Evolutionary conservation across 2,888 invertebrate species (phyloP).

Genomic region (Mamestra brassicae): DNA sequence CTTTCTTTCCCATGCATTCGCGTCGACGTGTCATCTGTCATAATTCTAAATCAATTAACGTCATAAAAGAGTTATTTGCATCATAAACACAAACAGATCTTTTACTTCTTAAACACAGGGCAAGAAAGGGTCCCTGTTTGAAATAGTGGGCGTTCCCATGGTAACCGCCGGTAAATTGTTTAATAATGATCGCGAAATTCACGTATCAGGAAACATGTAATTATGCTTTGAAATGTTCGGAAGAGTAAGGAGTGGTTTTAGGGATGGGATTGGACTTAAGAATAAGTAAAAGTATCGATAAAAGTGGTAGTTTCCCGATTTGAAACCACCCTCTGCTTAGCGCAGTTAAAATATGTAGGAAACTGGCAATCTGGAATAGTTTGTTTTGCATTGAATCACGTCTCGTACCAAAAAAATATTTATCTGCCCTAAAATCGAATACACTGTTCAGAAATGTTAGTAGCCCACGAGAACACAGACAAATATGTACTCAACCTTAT

Average conservation of each 20-base stretch:
- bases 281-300: constrained; percentile 34
- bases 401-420: neutral
- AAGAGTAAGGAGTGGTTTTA: constrained; percentile 59
- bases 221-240: constrained; percentile 80
- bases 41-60: constrained; percentile 68
- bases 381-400: neutral
- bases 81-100: constrained; percentile 62
- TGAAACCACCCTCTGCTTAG: neutral
- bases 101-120: constrained; percentile 50
- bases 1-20: constrained; percentile 48
- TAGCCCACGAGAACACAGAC: constrained; percentile 22
- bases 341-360: neutral
- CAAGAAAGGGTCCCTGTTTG: constrained; percentile 32
- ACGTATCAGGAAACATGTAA: constrained; percentile 86
- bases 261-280: constrained; percentile 11
- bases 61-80: constrained; percentile 61
- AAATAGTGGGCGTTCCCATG: constrained; percentile 82
- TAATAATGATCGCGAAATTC: constrained; percentile 86
- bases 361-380: neutral
- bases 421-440: constrained; percentile 30
- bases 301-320: neutral
- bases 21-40: constrained; percentile 58
- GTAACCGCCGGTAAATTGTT: constrained; percentile 85
- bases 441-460: constrained; percentile 20
- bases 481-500: constrained; percentile 54